These are phyloP conservation scores for Catalaphyllia jardinei DNA, from an alignment of 64 coral and sea anemone species.

Conservation along the genomic window DNA sequence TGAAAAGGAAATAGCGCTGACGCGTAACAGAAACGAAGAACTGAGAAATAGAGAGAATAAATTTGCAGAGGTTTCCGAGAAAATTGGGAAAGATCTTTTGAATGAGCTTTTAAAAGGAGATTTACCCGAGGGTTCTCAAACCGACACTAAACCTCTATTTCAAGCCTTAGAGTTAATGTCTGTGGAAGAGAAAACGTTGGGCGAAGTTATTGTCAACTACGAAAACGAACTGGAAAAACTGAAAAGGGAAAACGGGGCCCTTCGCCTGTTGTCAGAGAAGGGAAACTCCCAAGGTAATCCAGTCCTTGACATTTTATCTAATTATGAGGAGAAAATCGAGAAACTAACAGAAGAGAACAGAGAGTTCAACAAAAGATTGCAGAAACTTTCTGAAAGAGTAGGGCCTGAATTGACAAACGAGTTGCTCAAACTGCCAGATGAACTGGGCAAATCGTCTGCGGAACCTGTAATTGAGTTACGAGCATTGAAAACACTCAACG, in stretches of 20 bases:
- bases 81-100: slow-evolving; percentile 15
- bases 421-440: slow-evolving; percentile 32
- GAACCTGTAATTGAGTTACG: background rate
- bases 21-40: background rate
- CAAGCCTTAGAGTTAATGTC: slow-evolving; percentile 8
- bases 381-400: slow-evolving; percentile 56
- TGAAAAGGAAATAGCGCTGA: background rate
- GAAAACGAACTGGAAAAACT: slow-evolving; percentile 53
- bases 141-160: background rate
- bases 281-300: slow-evolving; percentile 37
- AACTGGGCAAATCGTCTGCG: background rate
- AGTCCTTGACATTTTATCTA: slow-evolving; percentile 7
- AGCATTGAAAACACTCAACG: background rate
- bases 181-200: background rate
- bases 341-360: slow-evolving; percentile 45
- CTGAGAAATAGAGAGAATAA: background rate
- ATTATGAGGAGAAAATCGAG: slow-evolving; percentile 65
- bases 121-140: background rate
- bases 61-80: slow-evolving; percentile 19
- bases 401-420: slow-evolving; percentile 55
- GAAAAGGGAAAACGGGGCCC: slow-evolving; percentile 46
- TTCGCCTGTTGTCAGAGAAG: slow-evolving; percentile 16
- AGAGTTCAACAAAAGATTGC: slow-evolving; percentile 50
- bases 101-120: background rate
- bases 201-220: slow-evolving; percentile 36